Percentiles rank a stretch among this genome's conserved stretches.
Conservation (phyloP, 92 coral and sea anemone species). For the Actinostola sp. region DNA sequence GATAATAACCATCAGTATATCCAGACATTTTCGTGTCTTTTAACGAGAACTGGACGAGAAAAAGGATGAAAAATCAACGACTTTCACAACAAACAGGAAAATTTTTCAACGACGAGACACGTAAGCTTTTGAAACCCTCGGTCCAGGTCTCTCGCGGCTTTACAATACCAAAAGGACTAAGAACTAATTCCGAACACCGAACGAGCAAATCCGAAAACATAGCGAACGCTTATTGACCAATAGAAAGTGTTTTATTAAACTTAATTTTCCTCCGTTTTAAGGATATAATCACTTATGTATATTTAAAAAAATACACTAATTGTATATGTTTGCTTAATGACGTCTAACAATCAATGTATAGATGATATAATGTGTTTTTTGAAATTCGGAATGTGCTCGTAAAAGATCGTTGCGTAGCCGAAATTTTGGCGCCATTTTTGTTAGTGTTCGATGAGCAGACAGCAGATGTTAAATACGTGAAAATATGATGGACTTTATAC, state of each 20-base stretch:
- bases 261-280: no score
- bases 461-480: conserved; percentile 10
- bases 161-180: background rate
- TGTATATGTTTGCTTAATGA: no score
- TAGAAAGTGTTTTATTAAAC: no score
- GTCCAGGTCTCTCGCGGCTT: conserved; percentile 21
- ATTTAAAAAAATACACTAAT: no score
- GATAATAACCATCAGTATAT: conserved; percentile 59
- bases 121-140: conserved; percentile 12
- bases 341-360: no score
- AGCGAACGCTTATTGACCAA: background rate
- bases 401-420: background rate
- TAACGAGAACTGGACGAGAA: background rate
- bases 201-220: conserved; percentile 16
- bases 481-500: conserved; percentile 27
- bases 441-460: background rate
- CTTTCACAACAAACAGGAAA: conserved; percentile 13
- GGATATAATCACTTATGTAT: no score
- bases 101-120: conserved; percentile 20
- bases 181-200: background rate
- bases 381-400: background rate
- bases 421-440: conserved; percentile 16
- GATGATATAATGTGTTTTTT: no score
- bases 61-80: background rate
- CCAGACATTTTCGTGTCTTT: conserved; percentile 44